Conservation (phyloP, 1,140 invertebrate genomes). For the Zaprionus nigranus region DNA sequence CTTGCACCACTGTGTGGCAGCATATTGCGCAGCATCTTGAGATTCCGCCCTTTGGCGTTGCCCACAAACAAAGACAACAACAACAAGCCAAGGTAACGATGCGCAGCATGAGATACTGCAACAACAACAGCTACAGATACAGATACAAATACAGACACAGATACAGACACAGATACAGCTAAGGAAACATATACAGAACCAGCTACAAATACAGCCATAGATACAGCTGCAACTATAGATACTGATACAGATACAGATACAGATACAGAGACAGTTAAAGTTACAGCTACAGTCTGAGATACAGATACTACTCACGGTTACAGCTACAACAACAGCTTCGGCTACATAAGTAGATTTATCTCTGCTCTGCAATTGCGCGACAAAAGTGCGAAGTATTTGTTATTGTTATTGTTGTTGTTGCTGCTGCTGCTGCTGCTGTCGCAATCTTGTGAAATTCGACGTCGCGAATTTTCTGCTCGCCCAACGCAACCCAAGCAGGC, state of each 20-base stretch:
- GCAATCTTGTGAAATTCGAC: constrained; percentile 74
- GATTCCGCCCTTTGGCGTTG: constrained; percentile 56
- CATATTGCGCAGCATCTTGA: constrained; percentile 78
- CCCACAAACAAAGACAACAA: constrained; percentile 32
- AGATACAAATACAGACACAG: neutral
- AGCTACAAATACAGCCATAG: constrained; percentile 1
- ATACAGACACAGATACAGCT: constrained; percentile 5
- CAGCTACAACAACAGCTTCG: constrained; percentile 7
- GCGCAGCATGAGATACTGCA: constrained; percentile 34
- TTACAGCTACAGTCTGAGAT: neutral
- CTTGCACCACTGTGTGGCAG: constrained; percentile 5
- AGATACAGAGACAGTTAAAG: constrained; percentile 8
- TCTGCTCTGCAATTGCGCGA: constrained; percentile 47
- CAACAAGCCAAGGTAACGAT: constrained; percentile 45
- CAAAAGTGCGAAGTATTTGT: constrained; percentile 52
- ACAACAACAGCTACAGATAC: constrained; percentile 9
- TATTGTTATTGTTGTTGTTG: constrained; percentile 12
- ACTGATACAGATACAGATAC: neutral
- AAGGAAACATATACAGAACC: constrained; percentile 26
- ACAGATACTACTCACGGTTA: neutral
- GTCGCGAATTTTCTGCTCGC: constrained; percentile 56
- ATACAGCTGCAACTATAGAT: constrained; percentile 1
- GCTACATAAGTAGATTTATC: constrained; percentile 46
- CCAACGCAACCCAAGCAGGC: constrained; percentile 42
- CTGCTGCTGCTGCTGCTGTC: constrained; percentile 23